A percentile compares a stretch with the other conserved stretches of the same genome.
These are phyloP conservation scores for Anguilla pacifica DNA, from an alignment of 2,797 vertebrate genomes.

Conservation along the genomic window DNA sequence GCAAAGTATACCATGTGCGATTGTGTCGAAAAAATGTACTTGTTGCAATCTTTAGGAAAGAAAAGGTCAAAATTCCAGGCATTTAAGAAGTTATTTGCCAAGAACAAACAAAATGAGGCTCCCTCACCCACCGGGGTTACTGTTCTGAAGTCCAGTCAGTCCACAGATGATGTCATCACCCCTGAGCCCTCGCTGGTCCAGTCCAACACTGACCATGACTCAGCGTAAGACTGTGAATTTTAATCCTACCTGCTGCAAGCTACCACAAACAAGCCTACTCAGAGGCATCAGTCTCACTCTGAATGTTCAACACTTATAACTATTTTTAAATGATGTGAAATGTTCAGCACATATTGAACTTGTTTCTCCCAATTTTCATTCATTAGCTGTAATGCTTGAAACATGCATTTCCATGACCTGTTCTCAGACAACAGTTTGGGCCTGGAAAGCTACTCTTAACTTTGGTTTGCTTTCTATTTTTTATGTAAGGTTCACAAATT, in stretches of 20 bases:
- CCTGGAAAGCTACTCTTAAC: no score
- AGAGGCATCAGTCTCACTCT: constrained; percentile 19
- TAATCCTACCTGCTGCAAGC: not conserved
- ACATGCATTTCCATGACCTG: constrained; percentile 10
- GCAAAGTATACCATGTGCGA: not conserved
- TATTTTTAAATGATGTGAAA: constrained; percentile 38
- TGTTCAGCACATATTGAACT: constrained; percentile 34
- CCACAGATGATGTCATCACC: constrained; percentile 74
- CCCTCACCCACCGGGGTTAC: constrained; percentile 53
- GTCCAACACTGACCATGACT: constrained; percentile 67
- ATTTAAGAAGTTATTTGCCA: constrained; percentile 87
- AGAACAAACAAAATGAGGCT: constrained; percentile 85
- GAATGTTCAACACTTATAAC: constrained; percentile 15
- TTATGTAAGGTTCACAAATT: not conserved
- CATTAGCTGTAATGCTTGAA: not conserved
- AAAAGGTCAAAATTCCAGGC: constrained; percentile 93
- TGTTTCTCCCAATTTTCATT: constrained; percentile 29
- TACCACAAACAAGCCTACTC: not conserved
- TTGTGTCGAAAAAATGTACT: not conserved
- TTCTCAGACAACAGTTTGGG: constrained; percentile 8
- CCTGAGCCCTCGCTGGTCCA: constrained; percentile 58
- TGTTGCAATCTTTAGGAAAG: constrained; percentile 73
- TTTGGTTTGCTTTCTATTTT: not conserved
- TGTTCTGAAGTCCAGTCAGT: constrained; percentile 75
- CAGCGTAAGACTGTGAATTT: constrained; percentile 64